Percentiles rank a stretch among this genome's conserved stretches.
Conservation (phyloP, 2,888 invertebrate species). For the Epistrophella euchroma region DNA sequence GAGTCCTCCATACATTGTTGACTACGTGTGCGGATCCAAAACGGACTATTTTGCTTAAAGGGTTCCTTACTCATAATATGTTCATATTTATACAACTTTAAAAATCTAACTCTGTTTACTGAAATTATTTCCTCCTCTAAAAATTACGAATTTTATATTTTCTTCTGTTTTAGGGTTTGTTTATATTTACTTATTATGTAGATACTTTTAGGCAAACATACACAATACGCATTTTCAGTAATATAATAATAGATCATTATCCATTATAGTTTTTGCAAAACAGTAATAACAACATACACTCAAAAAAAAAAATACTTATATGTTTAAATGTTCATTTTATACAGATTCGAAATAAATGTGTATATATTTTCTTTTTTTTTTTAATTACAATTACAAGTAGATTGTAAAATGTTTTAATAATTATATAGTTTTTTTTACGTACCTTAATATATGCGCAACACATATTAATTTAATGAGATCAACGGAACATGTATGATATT, state of each 20-base stretch:
- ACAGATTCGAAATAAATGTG: conserved; percentile 1
- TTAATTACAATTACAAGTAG: not conserved
- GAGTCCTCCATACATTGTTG: too few relatives aligned
- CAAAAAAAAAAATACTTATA: not conserved
- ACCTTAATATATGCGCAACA: not conserved
- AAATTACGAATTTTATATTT: not conserved
- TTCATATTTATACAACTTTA: not conserved
- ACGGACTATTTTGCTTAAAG: too few relatives aligned
- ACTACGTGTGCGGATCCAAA: too few relatives aligned
- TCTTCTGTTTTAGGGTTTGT: not conserved
- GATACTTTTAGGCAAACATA: not conserved
- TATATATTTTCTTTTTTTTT: not conserved
- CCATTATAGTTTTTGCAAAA: not conserved
- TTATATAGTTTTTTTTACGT: conserved; percentile 1
- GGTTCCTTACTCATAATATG: too few relatives aligned
- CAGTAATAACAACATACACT: conserved; percentile 10
- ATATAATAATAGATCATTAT: not conserved
- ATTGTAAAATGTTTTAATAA: conserved; percentile 3
- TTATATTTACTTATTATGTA: not conserved
- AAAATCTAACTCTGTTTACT: not conserved
- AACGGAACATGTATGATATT: conserved; percentile 77
- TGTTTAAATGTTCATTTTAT: conserved; percentile 10
- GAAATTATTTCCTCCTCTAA: conserved; percentile 15
- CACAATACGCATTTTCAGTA: conserved; percentile 1
- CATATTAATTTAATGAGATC: conserved; percentile 27